phyloP scores from a whole-genome alignment of 1,140 invertebrate genomes.

The Aphis craccivora region DNA sequence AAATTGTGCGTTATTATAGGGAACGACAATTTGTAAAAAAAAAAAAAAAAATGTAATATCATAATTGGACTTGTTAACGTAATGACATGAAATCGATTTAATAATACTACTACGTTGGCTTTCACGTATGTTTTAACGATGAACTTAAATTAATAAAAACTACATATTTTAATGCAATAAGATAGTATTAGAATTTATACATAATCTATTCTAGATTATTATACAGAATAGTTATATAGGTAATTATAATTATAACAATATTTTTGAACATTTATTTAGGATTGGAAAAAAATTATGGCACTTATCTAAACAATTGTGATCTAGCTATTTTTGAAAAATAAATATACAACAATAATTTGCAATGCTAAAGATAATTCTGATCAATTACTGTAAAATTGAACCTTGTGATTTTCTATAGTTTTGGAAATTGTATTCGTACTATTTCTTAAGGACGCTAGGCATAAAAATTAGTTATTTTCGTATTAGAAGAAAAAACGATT shows the following conservation, averaged over 20 bases:
- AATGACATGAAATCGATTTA: background rate
- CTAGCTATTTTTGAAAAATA: background rate
- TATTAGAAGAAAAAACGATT: background rate
- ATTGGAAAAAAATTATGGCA: background rate
- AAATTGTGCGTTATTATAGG: background rate
- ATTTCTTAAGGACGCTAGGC: background rate
- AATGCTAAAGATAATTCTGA: background rate
- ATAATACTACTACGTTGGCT: background rate
- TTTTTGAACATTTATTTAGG: background rate
- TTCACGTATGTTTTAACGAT: background rate
- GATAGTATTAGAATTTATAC: background rate
- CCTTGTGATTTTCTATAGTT: constrained; percentile 29
- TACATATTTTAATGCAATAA: background rate
- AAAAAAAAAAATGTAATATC: background rate
- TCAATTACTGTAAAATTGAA: background rate
- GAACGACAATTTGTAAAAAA: background rate
- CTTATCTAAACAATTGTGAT: background rate
- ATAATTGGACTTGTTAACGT: background rate
- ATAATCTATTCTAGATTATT: background rate
- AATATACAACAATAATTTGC: background rate
- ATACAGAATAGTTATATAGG: no score
- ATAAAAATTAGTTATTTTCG: background rate
- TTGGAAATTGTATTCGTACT: background rate
- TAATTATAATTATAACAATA: background rate
- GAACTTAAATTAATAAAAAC: background rate